Conservation (phyloP, 2,888 invertebrate species). For the Scelioninae gen. 2 region DNA sequence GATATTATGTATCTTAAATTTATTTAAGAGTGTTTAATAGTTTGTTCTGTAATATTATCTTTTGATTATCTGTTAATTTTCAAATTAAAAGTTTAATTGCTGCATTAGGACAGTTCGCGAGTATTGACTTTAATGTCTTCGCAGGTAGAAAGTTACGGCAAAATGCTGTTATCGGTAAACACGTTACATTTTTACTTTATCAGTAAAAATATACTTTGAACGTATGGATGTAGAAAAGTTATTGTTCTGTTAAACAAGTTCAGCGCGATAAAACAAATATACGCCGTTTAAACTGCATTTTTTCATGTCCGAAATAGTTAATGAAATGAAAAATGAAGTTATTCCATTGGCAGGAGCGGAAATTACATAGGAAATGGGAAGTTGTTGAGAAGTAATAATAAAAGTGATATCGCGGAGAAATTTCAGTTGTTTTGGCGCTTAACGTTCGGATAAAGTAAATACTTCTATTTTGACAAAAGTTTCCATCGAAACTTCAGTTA, state of each 20-base stretch:
- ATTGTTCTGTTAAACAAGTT: slow-evolving; percentile 19
- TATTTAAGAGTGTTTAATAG: no score
- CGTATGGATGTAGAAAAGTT: slow-evolving; percentile 1
- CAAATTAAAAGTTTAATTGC: slow-evolving; percentile 7
- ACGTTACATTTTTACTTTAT: slow-evolving; percentile 25
- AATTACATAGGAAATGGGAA: background rate
- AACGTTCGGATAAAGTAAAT: no score
- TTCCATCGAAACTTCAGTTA: no score
- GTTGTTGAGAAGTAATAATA: background rate
- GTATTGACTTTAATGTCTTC: slow-evolving; percentile 9
- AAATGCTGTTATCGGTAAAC: slow-evolving; percentile 21
- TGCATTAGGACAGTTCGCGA: background rate
- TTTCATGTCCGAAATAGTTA: background rate
- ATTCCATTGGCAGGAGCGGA: background rate
- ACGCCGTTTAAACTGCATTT: slow-evolving; percentile 6
- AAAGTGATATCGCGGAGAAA: background rate
- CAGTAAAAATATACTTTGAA: slow-evolving; percentile 19
- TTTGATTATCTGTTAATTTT: slow-evolving; percentile 18
- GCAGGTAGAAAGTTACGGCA: slow-evolving; percentile 23
- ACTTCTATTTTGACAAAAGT: no score
- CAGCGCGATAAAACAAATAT: slow-evolving; percentile 10
- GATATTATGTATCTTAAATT: no score
- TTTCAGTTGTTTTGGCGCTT: background rate
- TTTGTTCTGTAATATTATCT: background rate
- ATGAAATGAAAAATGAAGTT: background rate